Base-by-base conservation (phyloP, 1,140 invertebrate species). In the Ooceraea biroi region DNA sequence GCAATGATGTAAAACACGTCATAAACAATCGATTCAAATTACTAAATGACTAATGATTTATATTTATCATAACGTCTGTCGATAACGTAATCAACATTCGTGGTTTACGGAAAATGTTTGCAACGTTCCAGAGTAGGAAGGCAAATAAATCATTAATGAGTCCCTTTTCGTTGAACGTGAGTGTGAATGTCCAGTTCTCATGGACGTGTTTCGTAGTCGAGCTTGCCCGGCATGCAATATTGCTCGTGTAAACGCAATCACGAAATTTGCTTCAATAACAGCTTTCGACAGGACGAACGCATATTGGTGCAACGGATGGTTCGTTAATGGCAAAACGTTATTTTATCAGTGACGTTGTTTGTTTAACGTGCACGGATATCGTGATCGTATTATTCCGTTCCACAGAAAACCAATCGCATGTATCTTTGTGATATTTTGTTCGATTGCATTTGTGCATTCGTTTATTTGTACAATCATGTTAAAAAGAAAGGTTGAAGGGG, bases 271-370 rank as follows among this genome's bases (percentile, higher is more conserved):
- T 65, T 73, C 74, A 63, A 69, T 76, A 82, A 78, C 82, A 80
- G 65, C 63, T 57, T 80, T 80, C 76, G 76, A 80, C 76, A 58
- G 61, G 60, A n/a, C 25, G 44, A 71, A 85, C 52, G 74, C 66
- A 52, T 63, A 65, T 44, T 61, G 41, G 57, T 57, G 60, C 68
- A 82, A 85, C 61, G 68, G 85, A 71, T 85, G 55, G 77, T 44
- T 87, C 73, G 85, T 86, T 86, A 86, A 84, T 52, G 60, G 74
- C 30, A 66, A 85, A 82, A 85, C 63, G 85, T 85, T 87, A 86
- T 84, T 65, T 66, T 76, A 73, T 85, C 83, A 76, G 50, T 36
- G 44, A 55, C 50, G 83, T 30, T 71, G 76, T 66, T 82, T 71
- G 50, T 52, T 84, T 60, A 52, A 63, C 46, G 44, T 55, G 60